These are phyloP conservation scores for Etheostoma nigrum DNA, from an alignment of 2,797 vertebrate species.

Conservation along the genomic window DNA sequence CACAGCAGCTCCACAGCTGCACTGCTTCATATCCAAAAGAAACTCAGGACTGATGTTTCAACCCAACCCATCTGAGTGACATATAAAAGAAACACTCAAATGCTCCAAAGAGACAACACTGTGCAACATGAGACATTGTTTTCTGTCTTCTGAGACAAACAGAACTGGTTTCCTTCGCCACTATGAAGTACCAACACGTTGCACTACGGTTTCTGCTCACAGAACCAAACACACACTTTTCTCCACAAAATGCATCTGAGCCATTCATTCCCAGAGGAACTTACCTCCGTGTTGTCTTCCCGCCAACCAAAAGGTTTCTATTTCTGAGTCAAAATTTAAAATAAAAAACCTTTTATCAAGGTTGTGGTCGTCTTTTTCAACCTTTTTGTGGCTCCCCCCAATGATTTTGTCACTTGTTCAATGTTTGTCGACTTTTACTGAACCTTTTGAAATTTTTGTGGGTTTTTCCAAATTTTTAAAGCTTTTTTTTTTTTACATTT, in stretches of 20 bases:
- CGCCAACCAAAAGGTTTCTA: no score
- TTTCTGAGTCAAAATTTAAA: no score
- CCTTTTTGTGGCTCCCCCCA: no score
- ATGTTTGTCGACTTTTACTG: no score
- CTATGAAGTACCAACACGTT: not conserved
- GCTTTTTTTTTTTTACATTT: no score
- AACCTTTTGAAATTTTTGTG: no score
- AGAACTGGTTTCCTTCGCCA: not conserved
- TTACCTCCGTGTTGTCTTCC: no score
- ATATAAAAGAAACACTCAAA: not conserved
- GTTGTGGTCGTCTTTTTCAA: no score
- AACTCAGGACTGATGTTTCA: not conserved
- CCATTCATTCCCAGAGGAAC: no score
- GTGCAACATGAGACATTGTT: not conserved
- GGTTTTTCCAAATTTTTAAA: no score
- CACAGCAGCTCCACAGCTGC: not conserved
- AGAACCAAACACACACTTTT: not conserved
- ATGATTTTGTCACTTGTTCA: no score
- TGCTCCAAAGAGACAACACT: not conserved
- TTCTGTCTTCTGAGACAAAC: not conserved
- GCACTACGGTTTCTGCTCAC: not conserved
- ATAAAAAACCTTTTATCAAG: no score
- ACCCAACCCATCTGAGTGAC: not conserved
- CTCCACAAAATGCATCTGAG: not conserved
- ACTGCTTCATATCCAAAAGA: slow-evolving; percentile 7